Conservation (phyloP, 2,888 invertebrate species). For the Stenchaetothrips biformis region DNA sequence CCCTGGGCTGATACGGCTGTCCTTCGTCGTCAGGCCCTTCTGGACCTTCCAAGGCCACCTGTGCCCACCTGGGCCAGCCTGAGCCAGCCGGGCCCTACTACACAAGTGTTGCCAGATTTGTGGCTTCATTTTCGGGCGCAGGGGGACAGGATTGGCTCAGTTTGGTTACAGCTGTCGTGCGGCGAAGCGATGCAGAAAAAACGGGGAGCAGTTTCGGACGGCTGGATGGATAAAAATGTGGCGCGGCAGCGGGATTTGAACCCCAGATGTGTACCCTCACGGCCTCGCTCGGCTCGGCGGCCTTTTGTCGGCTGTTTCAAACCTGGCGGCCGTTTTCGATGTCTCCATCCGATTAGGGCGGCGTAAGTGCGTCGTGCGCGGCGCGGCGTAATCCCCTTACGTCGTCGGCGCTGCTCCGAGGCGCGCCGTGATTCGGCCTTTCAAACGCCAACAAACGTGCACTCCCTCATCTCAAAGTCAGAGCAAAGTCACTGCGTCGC, state of each 20-base stretch:
- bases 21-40: too few species aligned
- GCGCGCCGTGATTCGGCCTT: background rate
- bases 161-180: too few species aligned
- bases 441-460: background rate
- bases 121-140: background rate
- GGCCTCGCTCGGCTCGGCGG: too few species aligned
- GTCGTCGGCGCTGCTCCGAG: background rate
- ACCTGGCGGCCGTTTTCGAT: background rate
- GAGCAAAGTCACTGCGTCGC: too few species aligned
- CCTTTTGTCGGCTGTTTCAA: too few species aligned
- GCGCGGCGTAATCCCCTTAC: background rate
- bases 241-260: too few species aligned
- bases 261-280: too few species aligned
- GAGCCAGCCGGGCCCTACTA: background rate
- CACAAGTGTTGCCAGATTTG: conserved; percentile 14
- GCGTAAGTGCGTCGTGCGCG: background rate
- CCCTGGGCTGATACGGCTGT: too few species aligned
- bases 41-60: background rate
- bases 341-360: background rate
- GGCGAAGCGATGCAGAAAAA: too few species aligned
- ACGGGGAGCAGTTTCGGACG: too few species aligned
- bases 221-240: too few species aligned
- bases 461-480: background rate
- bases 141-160: background rate
- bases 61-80: background rate